Percentiles rank a stretch among this genome's conserved stretches.
Evolutionary conservation across 2,113 vertebrate genomes (phyloP).

Genomic region (Murina feae): DNA sequence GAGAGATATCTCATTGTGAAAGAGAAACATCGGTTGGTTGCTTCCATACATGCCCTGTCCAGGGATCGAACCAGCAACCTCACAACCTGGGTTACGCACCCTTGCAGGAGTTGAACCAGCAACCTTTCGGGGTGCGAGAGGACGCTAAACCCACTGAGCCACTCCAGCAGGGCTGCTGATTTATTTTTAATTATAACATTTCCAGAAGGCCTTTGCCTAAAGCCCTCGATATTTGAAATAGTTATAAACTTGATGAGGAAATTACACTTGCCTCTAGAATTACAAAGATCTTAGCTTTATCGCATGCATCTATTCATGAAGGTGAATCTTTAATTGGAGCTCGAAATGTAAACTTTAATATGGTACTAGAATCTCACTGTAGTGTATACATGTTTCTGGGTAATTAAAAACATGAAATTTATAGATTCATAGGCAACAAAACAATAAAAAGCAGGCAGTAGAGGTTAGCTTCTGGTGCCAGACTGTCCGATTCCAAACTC

Average conservation of each 20-base stretch:
- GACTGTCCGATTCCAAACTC: background rate
- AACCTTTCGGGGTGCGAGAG: background rate
- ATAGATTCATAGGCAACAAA: conserved; percentile 37
- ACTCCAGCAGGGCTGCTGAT: background rate
- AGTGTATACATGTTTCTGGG: conserved; percentile 51
- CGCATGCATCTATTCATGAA: conserved; percentile 68
- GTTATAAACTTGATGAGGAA: conserved; percentile 53
- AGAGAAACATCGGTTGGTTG: background rate
- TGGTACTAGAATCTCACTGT: conserved; percentile 55
- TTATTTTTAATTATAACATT: conserved; percentile 70
- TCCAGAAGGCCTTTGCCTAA: conserved; percentile 51
- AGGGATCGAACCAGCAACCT: background rate
- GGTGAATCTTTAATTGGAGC: conserved; percentile 58
- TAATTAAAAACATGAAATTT: conserved; percentile 50
- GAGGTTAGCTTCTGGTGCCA: background rate
- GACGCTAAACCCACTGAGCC: background rate
- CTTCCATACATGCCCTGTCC: background rate
- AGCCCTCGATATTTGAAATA: conserved; percentile 50
- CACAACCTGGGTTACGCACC: background rate
- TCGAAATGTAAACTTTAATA: conserved; percentile 62
- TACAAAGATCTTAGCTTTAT: conserved; percentile 50
- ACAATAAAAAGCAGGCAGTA: background rate
- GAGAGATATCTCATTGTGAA: background rate
- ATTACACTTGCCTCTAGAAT: conserved; percentile 43
- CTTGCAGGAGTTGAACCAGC: background rate